A percentile compares a stretch with the other conserved stretches of the same genome.
Conservation (phyloP, 2,113 vertebrate genomes). For the Empidonax traillii region DNA sequence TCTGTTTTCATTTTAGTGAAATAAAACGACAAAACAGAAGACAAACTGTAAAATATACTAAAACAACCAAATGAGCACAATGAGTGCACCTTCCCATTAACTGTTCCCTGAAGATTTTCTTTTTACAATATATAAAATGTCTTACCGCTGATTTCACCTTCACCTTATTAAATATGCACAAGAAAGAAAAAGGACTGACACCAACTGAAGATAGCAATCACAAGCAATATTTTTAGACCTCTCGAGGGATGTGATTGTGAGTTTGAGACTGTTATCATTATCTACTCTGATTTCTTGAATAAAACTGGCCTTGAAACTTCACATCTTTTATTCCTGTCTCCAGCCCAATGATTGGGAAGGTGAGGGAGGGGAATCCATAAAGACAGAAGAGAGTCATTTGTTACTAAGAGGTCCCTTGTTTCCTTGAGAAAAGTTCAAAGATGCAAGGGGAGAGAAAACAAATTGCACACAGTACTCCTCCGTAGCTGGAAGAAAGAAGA, state of each 20-base stretch:
- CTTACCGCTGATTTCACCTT: background rate
- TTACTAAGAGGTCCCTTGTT: background rate
- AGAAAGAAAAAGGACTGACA: background rate
- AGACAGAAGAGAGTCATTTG: background rate
- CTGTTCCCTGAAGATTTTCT: background rate
- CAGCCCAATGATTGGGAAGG: background rate
- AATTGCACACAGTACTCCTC: background rate
- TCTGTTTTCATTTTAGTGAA: slow-evolving; percentile 95
- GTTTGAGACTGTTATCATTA: background rate
- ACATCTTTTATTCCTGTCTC: background rate
- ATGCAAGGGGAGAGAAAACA: background rate
- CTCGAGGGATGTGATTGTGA: background rate
- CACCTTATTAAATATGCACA: background rate
- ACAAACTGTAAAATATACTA: slow-evolving; percentile 74
- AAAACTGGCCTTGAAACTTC: background rate
- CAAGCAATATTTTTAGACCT: background rate
- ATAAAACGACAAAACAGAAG: slow-evolving; percentile 84
- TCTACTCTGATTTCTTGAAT: background rate
- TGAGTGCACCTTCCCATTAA: slow-evolving; percentile 1
- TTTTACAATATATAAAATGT: background rate
- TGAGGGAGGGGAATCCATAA: background rate
- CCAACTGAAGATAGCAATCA: background rate
- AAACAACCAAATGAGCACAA: slow-evolving; percentile 52
- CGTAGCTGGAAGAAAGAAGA: background rate
- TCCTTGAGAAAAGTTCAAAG: background rate